A percentile compares a stretch with the other conserved stretches of the same genome.
Conservation (phyloP, 2,888 invertebrate genomes). For the Hemithea aestivaria region DNA sequence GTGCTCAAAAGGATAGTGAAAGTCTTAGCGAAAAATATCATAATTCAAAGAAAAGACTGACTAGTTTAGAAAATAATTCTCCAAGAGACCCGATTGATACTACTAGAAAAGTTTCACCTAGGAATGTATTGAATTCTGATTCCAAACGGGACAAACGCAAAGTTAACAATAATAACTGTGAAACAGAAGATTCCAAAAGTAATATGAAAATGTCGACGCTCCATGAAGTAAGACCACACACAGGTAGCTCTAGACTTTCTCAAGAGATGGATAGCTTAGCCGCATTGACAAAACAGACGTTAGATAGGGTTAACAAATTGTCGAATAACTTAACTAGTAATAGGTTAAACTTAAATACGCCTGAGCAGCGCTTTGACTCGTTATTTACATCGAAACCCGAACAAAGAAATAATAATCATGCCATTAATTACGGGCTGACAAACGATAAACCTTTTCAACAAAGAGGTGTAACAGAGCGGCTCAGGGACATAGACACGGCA, state of each 20-base stretch:
- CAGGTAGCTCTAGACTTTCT: conserved; percentile 64
- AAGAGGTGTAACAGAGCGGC: conserved; percentile 69
- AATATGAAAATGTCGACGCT: conserved; percentile 64
- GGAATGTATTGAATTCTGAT: conserved; percentile 55
- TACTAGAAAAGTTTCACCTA: conserved; percentile 55
- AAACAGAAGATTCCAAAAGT: conserved; percentile 46
- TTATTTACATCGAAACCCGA: conserved; percentile 59
- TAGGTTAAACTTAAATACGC: conserved; percentile 63
- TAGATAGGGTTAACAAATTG: conserved; percentile 83
- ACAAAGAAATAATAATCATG: conserved; percentile 54
- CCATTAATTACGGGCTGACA: conserved; percentile 57
- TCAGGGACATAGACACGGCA: conserved; percentile 74
- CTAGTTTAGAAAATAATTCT: conserved; percentile 75
- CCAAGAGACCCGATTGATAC: conserved; percentile 60
- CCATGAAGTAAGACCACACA: conserved; percentile 68
- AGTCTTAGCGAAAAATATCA: conserved; percentile 75
- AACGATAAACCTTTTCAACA: conserved; percentile 50
- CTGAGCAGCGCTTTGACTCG: conserved; percentile 59
- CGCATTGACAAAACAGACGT: conserved; percentile 82
- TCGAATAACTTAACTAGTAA: conserved; percentile 76
- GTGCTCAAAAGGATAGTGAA: conserved; percentile 74
- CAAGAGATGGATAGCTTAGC: conserved; percentile 82
- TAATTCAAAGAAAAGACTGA: conserved; percentile 78
- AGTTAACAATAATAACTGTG: conserved; percentile 47
- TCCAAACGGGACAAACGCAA: conserved; percentile 44